Percentiles rank a stretch among this genome's conserved stretches.
These are phyloP conservation scores for Calidris pygmaea DNA, from an alignment of 2,113 vertebrate species.

Conservation along the genomic window DNA sequence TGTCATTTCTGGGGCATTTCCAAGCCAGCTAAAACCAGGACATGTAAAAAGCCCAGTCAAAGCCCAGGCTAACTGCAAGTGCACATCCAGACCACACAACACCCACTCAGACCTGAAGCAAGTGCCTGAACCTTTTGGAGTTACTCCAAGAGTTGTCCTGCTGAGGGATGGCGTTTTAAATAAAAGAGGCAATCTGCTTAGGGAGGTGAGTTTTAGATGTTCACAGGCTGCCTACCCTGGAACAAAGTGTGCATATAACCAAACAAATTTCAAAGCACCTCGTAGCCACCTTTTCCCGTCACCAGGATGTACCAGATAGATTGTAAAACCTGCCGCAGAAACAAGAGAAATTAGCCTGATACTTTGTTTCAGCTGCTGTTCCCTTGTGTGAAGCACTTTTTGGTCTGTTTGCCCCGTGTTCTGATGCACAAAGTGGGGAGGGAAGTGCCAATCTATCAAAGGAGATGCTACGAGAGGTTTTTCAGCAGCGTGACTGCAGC, in stretches of 20 bases:
- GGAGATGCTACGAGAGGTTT: background rate
- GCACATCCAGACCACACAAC: background rate
- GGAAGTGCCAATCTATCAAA: background rate
- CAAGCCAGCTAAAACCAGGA: background rate
- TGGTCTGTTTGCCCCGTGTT: background rate
- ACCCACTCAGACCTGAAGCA: background rate
- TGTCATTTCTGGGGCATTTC: constrained; percentile 31
- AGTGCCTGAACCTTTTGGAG: background rate
- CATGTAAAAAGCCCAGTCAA: background rate
- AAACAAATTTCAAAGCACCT: background rate
- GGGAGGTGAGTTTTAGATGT: background rate
- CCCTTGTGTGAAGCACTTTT: background rate
- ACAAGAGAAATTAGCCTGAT: background rate
- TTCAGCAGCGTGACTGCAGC: background rate
- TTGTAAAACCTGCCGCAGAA: background rate
- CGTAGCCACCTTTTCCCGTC: background rate
- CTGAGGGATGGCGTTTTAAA: background rate
- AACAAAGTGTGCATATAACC: background rate
- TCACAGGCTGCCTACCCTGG: background rate
- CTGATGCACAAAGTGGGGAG: background rate
- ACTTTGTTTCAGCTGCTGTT: background rate
- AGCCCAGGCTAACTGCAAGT: background rate
- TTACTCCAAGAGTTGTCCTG: background rate
- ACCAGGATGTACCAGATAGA: background rate
- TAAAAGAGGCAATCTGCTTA: background rate